A percentile compares a stretch with the other conserved stretches of the same genome.
These are phyloP conservation scores for Macrosteles quadrilineatus DNA, from an alignment of 1,140 invertebrate genomes.

Conservation along the genomic window DNA sequence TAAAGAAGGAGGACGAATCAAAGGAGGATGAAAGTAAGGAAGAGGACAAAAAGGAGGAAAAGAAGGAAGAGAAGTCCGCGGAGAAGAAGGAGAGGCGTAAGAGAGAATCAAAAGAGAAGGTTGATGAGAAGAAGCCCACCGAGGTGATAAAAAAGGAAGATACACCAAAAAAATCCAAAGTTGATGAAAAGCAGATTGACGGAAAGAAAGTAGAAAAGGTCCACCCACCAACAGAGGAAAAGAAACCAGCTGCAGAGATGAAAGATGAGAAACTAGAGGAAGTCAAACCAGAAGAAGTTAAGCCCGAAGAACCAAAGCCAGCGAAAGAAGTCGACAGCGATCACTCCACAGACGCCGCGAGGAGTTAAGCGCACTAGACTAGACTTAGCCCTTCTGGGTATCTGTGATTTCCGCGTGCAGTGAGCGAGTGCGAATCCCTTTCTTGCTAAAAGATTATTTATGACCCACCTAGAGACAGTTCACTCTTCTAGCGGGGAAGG, in stretches of 20 bases:
- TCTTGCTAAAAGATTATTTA: constrained; percentile 35
- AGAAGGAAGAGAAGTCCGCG: constrained; percentile 14
- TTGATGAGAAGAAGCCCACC: constrained; percentile 34
- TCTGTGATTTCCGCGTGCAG: constrained; percentile 7
- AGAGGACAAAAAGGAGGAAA: constrained; percentile 8
- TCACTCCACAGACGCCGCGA: constrained; percentile 9
- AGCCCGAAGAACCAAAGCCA: constrained; percentile 12
- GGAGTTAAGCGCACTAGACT: constrained; percentile 24
- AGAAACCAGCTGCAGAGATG: constrained; percentile 7
- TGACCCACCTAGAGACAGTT: constrained; percentile 27
- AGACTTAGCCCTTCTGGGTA: not conserved
- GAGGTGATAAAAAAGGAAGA: constrained; percentile 30
- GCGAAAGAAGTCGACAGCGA: not conserved
- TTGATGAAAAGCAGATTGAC: not conserved
- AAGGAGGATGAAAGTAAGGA: constrained; percentile 22
- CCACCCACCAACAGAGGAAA: constrained; percentile 5
- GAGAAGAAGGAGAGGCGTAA: constrained; percentile 27
- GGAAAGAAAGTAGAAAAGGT: constrained; percentile 22
- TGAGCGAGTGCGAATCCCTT: constrained; percentile 19
- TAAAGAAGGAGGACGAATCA: constrained; percentile 12
- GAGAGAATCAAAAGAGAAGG: constrained; percentile 31
- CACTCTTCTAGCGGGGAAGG: constrained; percentile 34
- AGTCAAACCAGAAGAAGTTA: not conserved
- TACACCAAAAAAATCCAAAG: constrained; percentile 19
- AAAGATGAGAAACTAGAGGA: constrained; percentile 26